Evolutionary conservation across 2,113 vertebrate genomes (phyloP).

Genomic region (Antechinus stuartii): DNA sequence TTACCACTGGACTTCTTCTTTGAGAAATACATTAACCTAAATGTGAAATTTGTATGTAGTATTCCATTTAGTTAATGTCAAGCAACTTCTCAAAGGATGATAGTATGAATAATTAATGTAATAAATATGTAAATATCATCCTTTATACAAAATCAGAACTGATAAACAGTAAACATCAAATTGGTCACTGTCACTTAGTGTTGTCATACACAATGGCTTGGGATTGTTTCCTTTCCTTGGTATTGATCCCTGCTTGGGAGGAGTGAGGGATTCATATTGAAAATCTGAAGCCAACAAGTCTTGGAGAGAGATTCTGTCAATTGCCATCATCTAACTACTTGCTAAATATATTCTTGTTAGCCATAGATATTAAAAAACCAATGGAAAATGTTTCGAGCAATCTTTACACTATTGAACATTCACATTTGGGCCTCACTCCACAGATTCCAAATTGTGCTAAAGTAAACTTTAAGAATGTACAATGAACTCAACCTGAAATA

Average conservation of each 20-base stretch:
- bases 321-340: background rate
- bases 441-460: background rate
- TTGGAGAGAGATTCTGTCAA: background rate
- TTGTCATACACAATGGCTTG: background rate
- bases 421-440: background rate
- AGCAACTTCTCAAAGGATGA: slow-evolving; percentile 35
- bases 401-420: background rate
- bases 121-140: background rate
- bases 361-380: background rate
- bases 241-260: background rate
- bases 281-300: background rate
- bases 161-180: background rate
- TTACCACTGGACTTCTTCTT: slow-evolving; percentile 60
- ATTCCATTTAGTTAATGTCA: slow-evolving; percentile 29
- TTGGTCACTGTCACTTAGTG: background rate
- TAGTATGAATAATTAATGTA: slow-evolving; percentile 33
- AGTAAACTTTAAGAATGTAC: background rate
- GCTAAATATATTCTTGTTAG: background rate
- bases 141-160: background rate
- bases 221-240: background rate
- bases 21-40: background rate
- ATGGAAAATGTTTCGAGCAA: background rate
- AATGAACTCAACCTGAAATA: background rate
- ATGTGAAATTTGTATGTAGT: background rate
- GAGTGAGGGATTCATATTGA: background rate